A percentile compares a stretch with the other conserved stretches of the same genome.
phyloP scores from a whole-genome alignment of 2,113 vertebrate genomes.

The Pyxicephalus adspersus region DNA sequence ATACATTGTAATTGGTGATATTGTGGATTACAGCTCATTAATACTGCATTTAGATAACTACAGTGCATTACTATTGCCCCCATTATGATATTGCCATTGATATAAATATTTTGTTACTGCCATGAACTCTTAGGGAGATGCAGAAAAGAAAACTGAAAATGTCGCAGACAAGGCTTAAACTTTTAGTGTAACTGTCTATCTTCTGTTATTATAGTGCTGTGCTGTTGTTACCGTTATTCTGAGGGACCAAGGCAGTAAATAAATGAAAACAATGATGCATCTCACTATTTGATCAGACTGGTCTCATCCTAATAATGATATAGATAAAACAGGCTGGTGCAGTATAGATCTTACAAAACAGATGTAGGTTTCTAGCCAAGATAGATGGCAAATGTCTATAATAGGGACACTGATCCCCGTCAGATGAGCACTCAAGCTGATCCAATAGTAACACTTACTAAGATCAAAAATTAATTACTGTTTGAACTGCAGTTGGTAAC shows the following conservation, averaged over 20 bases:
- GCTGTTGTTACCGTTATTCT: not conserved
- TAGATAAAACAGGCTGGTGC: not conserved
- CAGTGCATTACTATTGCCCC: constrained; percentile 9
- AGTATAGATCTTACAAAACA: not conserved
- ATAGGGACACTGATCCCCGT: not conserved
- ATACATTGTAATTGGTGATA: not conserved
- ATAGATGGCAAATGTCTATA: not conserved
- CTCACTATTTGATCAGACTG: not conserved
- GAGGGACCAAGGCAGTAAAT: too few relatives aligned
- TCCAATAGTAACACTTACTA: not conserved
- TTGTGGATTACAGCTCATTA: constrained; percentile 23
- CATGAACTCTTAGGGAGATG: not conserved
- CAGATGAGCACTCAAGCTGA: not conserved
- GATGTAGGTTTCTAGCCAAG: not conserved
- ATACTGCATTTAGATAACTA: constrained; percentile 31
- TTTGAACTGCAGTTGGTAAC: not conserved
- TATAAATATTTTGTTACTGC: constrained; percentile 19
- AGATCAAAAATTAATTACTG: not conserved
- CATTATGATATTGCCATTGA: not conserved
- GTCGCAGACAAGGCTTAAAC: not conserved
- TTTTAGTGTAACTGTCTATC: not conserved
- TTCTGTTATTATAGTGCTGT: not conserved
- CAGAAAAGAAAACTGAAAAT: too few relatives aligned
- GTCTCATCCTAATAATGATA: not conserved
- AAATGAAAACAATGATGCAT: too few relatives aligned